Evolutionary conservation across 2,797 vertebrate genomes (phyloP).

Genomic region (Xerus rutilus): DNA sequence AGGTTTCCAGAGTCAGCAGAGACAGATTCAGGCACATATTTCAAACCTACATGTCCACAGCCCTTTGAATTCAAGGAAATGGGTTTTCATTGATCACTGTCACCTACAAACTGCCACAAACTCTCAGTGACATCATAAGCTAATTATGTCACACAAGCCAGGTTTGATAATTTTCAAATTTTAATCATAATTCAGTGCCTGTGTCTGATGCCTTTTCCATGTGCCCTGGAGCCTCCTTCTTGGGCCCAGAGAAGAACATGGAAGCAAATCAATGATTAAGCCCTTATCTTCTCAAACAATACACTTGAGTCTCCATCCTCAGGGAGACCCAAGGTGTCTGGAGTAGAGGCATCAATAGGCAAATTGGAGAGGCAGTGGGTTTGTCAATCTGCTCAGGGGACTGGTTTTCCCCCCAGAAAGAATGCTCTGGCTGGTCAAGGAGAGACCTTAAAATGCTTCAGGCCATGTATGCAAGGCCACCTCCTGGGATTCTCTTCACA

Average conservation of each 20-base stretch:
- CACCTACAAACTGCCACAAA: not conserved
- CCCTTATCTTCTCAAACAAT: not conserved
- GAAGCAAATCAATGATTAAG: not conserved
- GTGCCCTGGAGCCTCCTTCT: not conserved
- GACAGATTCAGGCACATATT: not conserved
- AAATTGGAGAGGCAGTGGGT: not conserved
- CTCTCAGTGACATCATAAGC: not conserved
- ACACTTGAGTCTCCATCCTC: not conserved
- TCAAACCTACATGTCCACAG: not conserved
- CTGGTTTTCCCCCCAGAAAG: not conserved
- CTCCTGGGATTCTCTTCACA: not conserved
- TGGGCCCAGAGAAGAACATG: rapidly evolving
- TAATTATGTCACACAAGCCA: not conserved
- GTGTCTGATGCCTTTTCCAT: not conserved
- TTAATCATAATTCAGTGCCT: not conserved
- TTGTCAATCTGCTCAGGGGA: not conserved
- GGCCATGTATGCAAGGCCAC: not conserved
- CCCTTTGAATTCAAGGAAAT: not conserved
- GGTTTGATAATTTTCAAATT: not conserved
- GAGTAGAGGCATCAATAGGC: not conserved
- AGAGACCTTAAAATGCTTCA: not conserved
- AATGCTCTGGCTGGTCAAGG: rapidly evolving
- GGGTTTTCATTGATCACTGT: not conserved
- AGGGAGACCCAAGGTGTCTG: not conserved
- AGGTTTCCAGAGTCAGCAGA: not conserved